Conservation (phyloP, 2,113 vertebrate genomes). For the Percopsis transmontana region DNA sequence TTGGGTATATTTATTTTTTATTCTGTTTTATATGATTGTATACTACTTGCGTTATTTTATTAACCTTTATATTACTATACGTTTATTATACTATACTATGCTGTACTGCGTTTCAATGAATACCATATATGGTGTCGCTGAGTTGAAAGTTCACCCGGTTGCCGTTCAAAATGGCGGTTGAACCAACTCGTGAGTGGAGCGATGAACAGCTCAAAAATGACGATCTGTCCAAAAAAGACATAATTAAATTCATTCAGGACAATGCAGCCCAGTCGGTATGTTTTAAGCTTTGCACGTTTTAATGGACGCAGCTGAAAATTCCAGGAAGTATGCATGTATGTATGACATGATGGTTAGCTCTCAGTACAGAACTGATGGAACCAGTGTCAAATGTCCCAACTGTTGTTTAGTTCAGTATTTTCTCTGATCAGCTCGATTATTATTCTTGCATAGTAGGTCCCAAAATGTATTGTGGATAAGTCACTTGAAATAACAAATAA, state of each 20-base stretch:
- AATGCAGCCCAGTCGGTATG: conserved; percentile 89
- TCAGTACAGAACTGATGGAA: not conserved
- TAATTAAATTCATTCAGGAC: conserved; percentile 93
- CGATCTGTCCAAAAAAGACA: conserved; percentile 89
- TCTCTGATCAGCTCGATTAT: no score
- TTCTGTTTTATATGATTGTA: no score
- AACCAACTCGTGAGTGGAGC: conserved; percentile 85
- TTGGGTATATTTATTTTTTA: no score
- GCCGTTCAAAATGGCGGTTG: conserved; percentile 78
- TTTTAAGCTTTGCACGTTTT: not conserved
- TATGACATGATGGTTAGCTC: conserved; percentile 13
- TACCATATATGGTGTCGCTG: not conserved
- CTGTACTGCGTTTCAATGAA: not conserved
- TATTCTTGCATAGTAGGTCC: no score
- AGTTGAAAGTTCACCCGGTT: conserved; percentile 58
- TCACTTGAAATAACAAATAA: not conserved
- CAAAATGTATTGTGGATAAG: no score
- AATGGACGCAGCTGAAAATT: not conserved
- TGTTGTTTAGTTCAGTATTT: no score
- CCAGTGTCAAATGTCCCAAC: no score
- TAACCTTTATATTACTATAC: no score
- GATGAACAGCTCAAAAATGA: conserved; percentile 90
- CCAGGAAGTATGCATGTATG: not conserved
- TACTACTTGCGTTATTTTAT: no score
- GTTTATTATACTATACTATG: no score